These are phyloP conservation scores for Microcebus jonahi DNA, from an alignment of 2,113 vertebrate genomes.

Conservation along the genomic window DNA sequence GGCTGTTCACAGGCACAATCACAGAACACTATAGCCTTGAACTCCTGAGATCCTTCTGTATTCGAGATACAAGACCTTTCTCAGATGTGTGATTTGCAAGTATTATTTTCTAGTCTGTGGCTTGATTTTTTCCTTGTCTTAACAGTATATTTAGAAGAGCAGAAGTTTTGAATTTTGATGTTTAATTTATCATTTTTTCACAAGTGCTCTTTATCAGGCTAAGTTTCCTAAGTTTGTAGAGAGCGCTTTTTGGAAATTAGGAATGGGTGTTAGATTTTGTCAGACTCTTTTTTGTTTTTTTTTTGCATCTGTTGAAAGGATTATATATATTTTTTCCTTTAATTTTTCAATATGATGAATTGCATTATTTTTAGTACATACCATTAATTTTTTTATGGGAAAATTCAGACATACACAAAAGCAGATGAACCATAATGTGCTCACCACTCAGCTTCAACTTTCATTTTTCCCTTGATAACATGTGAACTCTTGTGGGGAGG, in stretches of 20 bases:
- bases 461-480: neutral
- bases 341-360: neutral
- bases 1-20: too few relatives aligned
- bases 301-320: neutral
- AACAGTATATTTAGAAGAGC: neutral
- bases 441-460: neutral
- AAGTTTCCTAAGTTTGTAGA: neutral
- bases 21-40: too few relatives aligned
- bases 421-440: neutral
- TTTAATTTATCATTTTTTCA: slow-evolving; percentile 37
- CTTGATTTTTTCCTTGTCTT: neutral
- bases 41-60: neutral
- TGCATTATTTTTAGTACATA: neutral
- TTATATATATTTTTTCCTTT: neutral
- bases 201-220: neutral
- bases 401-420: neutral
- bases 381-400: neutral
- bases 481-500: neutral
- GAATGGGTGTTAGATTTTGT: slow-evolving; percentile 40
- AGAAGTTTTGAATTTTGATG: slow-evolving; percentile 28
- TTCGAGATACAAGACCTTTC: neutral
- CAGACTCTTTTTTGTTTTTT: slow-evolving; percentile 12
- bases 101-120: neutral
- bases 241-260: neutral
- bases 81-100: neutral